These are phyloP conservation scores for Colletes collaris DNA, from an alignment of 2,888 invertebrate species.

Conservation along the genomic window DNA sequence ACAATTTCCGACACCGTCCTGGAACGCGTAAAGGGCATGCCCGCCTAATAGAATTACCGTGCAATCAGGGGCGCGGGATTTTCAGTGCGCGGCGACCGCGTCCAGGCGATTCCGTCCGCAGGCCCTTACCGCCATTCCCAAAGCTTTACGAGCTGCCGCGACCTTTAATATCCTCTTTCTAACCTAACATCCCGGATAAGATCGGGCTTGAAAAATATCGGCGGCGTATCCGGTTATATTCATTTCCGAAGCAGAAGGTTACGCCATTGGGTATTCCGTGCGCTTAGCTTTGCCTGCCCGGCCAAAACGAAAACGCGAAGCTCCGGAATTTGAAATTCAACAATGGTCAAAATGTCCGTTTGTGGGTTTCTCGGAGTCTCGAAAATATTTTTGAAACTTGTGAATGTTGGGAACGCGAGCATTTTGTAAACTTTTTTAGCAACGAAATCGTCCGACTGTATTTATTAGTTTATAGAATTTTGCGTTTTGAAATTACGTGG, in stretches of 20 bases:
- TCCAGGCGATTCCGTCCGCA: conserved; percentile 35
- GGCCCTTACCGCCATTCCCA: conserved; percentile 13
- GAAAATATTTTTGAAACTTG: no score
- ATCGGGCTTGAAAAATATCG: conserved; percentile 44
- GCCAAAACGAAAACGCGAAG: background rate
- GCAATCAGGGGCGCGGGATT: conserved; percentile 74
- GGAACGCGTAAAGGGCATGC: conserved; percentile 63
- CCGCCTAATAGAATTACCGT: conserved; percentile 77
- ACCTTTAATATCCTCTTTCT: conserved; percentile 57
- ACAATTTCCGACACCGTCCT: conserved; percentile 73
- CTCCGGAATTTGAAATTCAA: background rate
- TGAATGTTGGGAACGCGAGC: no score
- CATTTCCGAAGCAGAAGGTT: conserved; percentile 35
- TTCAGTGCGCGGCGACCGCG: conserved; percentile 54
- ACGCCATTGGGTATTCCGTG: conserved; percentile 7
- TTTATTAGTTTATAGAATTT: no score
- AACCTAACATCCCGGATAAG: conserved; percentile 49
- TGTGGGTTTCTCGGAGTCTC: no score
- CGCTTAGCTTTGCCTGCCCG: background rate
- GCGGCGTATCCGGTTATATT: conserved; percentile 41
- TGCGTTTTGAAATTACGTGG: no score
- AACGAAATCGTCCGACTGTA: no score
- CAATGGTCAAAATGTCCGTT: no score
- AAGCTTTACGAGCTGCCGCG: conserved; percentile 54
- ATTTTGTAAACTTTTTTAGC: no score